phyloP scores from a whole-genome alignment of 2,113 vertebrate genomes.

The Verasper variegatus region DNA sequence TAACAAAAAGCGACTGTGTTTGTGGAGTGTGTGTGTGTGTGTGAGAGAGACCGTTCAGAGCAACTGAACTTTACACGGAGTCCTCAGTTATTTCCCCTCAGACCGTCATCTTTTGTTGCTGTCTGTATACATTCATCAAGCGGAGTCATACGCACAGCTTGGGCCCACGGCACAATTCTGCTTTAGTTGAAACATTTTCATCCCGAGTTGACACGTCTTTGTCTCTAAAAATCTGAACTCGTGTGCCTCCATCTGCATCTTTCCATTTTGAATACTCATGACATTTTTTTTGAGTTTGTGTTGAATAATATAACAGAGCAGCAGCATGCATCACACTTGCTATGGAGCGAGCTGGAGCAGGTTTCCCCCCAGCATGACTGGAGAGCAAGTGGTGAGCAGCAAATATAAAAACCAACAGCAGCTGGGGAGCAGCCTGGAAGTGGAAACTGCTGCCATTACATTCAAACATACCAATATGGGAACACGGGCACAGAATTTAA shows the following conservation, averaged over 20 bases:
- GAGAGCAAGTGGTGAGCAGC: not conserved
- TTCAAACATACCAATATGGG: not conserved
- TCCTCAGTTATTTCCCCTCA: conserved; percentile 28
- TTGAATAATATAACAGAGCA: conserved; percentile 9
- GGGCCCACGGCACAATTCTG: conserved; percentile 6
- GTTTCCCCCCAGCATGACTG: conserved; percentile 23
- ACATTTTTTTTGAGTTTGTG: not conserved
- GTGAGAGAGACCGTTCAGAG: conserved; percentile 6
- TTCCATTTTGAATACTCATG: conserved; percentile 10
- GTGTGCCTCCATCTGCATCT: conserved; percentile 2
- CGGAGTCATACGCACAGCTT: not conserved
- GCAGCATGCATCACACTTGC: conserved; percentile 2
- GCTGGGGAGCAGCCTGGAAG: conserved; percentile 5
- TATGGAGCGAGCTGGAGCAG: conserved; percentile 4
- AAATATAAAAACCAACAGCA: conserved; percentile 34
- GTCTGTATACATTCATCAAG: conserved; percentile 37
- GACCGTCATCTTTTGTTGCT: conserved; percentile 29
- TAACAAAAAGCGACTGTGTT: not conserved
- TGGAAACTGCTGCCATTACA: not conserved
- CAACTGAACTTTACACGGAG: conserved; percentile 18
- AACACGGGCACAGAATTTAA: conserved; percentile 21
- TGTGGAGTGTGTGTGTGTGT: too few relatives aligned
- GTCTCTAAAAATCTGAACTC: conserved; percentile 1
- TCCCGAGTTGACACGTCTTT: conserved; percentile 7
- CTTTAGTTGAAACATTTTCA: conserved; percentile 24